Evolutionary conservation across 1,140 invertebrate species (phyloP).

Genomic region (Pachypsylla venusta): DNA sequence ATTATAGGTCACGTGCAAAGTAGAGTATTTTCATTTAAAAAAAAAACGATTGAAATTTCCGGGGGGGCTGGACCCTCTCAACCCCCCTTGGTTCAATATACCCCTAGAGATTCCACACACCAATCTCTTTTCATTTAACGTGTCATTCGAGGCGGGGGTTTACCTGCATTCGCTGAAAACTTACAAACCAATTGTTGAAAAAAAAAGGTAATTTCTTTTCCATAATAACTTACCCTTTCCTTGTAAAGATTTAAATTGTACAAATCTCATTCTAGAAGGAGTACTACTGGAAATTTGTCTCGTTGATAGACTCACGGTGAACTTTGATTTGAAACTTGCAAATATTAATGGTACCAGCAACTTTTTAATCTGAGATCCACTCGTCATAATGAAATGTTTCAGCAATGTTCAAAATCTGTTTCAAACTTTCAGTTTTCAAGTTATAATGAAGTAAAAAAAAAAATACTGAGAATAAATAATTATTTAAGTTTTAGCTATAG

Average conservation of each 20-base stretch:
- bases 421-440: no score
- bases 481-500: no score
- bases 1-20: no score
- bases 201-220: not conserved
- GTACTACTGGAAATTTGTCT: not conserved
- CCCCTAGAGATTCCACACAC: not conserved
- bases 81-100: not conserved
- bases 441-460: no score
- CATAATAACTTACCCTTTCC: slow-evolving; percentile 1
- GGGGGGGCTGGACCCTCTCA: not conserved
- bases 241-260: not conserved
- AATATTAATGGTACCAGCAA: not conserved
- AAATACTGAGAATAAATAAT: no score
- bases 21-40: not conserved
- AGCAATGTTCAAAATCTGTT: no score
- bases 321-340: not conserved
- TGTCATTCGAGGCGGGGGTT: no score
- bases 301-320: not conserved
- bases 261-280: slow-evolving; percentile 1
- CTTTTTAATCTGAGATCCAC: no score
- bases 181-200: not conserved
- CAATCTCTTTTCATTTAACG: not conserved
- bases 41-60: not conserved
- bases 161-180: not conserved
- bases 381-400: no score